Percentiles rank a stretch among this genome's conserved stretches.
Evolutionary conservation across 2,797 vertebrate species (phyloP).

Genomic region (Falco berigora): DNA sequence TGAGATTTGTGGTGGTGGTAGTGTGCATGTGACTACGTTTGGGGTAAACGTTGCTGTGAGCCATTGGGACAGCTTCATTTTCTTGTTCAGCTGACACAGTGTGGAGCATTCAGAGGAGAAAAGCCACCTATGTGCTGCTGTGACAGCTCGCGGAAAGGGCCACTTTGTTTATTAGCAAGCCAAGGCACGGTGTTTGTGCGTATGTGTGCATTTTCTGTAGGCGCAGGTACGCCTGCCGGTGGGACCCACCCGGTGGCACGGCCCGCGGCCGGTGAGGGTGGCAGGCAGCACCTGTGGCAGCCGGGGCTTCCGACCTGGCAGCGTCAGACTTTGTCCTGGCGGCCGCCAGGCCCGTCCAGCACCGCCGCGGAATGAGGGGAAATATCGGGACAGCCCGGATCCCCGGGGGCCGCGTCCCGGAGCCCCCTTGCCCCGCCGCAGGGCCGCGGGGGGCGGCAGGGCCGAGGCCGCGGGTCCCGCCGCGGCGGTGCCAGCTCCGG

Average conservation of each 20-base stretch:
- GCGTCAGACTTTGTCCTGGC: background rate
- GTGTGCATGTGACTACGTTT: fast-evolving
- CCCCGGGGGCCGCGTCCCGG: background rate
- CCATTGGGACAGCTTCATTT: background rate
- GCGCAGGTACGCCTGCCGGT: no score
- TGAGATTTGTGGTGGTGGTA: background rate
- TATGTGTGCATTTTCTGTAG: fast-evolving
- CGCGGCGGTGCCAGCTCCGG: background rate
- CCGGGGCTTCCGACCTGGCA: background rate
- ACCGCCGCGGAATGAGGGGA: background rate
- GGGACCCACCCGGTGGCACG: background rate
- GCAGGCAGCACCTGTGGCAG: slow-evolving; percentile 15
- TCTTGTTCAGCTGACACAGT: background rate
- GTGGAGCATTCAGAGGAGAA: background rate
- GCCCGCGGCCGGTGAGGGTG: background rate
- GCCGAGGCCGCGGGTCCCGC: background rate
- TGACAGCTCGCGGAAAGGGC: background rate
- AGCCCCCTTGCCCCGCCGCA: background rate
- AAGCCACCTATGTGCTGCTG: background rate
- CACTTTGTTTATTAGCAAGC: background rate
- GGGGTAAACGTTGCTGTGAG: background rate
- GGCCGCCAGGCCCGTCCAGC: background rate
- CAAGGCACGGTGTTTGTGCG: background rate
- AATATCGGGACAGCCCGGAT: background rate
- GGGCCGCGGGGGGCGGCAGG: background rate